These are phyloP conservation scores for Thunnus thynnus DNA, from an alignment of 2,113 vertebrate species.

Conservation along the genomic window DNA sequence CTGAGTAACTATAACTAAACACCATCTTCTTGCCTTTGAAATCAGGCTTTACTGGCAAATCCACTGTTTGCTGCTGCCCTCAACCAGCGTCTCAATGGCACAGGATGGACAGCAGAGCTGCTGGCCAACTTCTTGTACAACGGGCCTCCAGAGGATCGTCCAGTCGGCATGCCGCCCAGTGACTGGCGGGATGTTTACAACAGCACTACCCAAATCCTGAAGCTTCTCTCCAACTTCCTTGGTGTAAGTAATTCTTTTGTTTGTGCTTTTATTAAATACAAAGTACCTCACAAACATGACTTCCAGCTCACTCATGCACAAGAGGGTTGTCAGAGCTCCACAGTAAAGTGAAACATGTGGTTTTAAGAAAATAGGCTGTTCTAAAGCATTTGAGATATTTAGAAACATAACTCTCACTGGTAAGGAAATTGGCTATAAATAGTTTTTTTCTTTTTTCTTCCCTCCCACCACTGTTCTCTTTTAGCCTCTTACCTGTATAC, in stretches of 20 bases:
- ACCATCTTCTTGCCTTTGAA: slow-evolving; percentile 7
- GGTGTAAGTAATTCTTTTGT: slow-evolving; percentile 83
- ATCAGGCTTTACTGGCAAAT: slow-evolving; percentile 87
- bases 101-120: slow-evolving; percentile 83
- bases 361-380: background rate
- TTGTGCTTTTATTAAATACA: background rate
- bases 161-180: slow-evolving; percentile 56
- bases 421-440: slow-evolving; percentile 22
- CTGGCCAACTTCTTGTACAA: slow-evolving; percentile 89
- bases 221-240: slow-evolving; percentile 89
- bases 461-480: background rate
- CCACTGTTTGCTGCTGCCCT: slow-evolving; percentile 80
- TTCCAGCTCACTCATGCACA: slow-evolving; percentile 4
- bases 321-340: background rate
- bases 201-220: slow-evolving; percentile 84
- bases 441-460: background rate
- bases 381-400: slow-evolving; percentile 37
- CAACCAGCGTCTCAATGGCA: slow-evolving; percentile 80
- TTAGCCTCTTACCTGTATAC: slow-evolving; percentile 3
- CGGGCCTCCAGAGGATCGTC: slow-evolving; percentile 78
- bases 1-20: slow-evolving; percentile 9
- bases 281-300: background rate
- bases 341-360: slow-evolving; percentile 12
- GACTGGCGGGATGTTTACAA: slow-evolving; percentile 91
- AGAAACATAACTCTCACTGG: slow-evolving; percentile 20